A percentile compares a stretch with the other conserved stretches of the same genome.
Conservation (phyloP, 2,888 invertebrate genomes). For the Synanthedon vespiformis region DNA sequence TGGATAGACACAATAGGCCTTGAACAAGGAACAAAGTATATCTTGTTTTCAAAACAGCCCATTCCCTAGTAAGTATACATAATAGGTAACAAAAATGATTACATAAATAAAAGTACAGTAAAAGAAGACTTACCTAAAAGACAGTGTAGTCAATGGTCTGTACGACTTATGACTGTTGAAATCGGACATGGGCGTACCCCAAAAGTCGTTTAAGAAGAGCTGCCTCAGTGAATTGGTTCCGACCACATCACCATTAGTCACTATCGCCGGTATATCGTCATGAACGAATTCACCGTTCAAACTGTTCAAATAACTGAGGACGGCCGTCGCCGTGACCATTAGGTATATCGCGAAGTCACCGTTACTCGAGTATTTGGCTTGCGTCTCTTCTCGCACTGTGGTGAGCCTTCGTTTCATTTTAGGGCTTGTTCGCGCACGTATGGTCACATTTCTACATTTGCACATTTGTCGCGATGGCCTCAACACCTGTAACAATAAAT, state of each 20-base stretch:
- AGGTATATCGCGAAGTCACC: slow-evolving; percentile 72
- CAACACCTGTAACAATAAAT: slow-evolving; percentile 44
- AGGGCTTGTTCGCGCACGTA: slow-evolving; percentile 29
- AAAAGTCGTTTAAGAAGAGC: slow-evolving; percentile 83
- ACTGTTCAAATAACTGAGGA: slow-evolving; percentile 80
- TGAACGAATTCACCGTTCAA: slow-evolving; percentile 87
- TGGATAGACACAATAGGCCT: too few species aligned
- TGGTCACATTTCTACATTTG: slow-evolving; percentile 54
- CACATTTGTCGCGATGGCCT: slow-evolving; percentile 39
- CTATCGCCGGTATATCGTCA: slow-evolving; percentile 88
- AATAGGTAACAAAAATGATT: too few species aligned
- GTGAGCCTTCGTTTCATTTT: slow-evolving; percentile 65
- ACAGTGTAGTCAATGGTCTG: slow-evolving; percentile 83
- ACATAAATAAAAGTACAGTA: neutral
- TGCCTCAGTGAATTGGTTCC: slow-evolving; percentile 74
- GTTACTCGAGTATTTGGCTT: slow-evolving; percentile 18
- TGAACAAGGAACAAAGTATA: too few species aligned
- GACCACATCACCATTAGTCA: slow-evolving; percentile 83
- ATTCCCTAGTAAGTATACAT: too few species aligned
- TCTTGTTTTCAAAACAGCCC: too few species aligned
- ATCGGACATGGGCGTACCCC: slow-evolving; percentile 88
- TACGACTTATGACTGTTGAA: slow-evolving; percentile 88
- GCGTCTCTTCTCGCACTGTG: slow-evolving; percentile 49
- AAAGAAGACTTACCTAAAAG: slow-evolving; percentile 80
- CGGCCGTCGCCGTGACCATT: slow-evolving; percentile 75